These are phyloP conservation scores for Trigoniulus corallinus DNA, from an alignment of 1,140 invertebrate genomes.

Conservation along the genomic window DNA sequence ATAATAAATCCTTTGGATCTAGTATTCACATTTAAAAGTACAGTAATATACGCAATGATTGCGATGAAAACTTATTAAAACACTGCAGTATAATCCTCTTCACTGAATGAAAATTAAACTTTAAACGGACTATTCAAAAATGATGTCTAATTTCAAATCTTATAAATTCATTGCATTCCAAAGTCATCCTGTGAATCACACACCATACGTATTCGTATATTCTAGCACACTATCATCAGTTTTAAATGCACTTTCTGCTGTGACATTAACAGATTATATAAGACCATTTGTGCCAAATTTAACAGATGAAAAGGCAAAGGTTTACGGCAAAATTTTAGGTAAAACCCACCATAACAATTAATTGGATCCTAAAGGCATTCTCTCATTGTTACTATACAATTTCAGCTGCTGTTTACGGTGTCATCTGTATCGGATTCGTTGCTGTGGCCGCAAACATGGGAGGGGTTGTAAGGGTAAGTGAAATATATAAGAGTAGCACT, in stretches of 20 bases:
- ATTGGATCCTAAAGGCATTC: background rate
- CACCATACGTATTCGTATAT: no score
- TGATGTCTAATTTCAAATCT: no score
- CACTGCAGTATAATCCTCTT: no score
- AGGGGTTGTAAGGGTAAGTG: background rate
- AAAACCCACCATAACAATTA: background rate
- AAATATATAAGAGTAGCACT: background rate
- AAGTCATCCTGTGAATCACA: no score
- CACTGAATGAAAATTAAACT: no score
- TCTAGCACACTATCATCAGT: background rate
- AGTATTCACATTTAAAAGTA: no score
- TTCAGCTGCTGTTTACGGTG: background rate
- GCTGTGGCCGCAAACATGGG: background rate
- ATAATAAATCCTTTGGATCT: no score
- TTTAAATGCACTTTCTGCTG: background rate
- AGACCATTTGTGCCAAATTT: background rate
- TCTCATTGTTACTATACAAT: no score
- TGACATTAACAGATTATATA: background rate
- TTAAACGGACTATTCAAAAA: no score
- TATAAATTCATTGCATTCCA: no score
- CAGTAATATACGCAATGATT: no score
- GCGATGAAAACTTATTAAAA: background rate
- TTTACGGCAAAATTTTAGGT: background rate
- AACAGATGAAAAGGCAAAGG: background rate
- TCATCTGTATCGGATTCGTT: background rate